Evolutionary conservation across 2,797 vertebrate genomes (phyloP).

Genomic region (Remorina albescens): DNA sequence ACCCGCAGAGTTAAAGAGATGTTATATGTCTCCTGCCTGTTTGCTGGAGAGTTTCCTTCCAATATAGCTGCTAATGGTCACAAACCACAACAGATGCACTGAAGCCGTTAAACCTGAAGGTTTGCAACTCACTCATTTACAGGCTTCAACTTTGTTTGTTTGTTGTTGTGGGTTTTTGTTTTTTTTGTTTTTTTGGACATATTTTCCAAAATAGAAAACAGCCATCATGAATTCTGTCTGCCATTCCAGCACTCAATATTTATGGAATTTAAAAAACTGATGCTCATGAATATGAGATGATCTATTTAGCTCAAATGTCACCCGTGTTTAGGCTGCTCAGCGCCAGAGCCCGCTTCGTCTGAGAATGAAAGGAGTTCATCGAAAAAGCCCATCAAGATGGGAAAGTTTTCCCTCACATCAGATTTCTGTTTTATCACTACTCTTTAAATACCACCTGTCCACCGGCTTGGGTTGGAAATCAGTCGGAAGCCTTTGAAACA

Average conservation of each 20-base stretch:
- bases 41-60: conserved; percentile 6
- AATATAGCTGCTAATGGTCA: conserved; percentile 26
- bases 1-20: neutral
- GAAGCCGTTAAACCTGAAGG: neutral
- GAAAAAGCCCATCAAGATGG: conserved; percentile 2
- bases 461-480: neutral
- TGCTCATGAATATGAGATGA: conserved; percentile 31
- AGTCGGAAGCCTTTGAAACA: too few species aligned
- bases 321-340: conserved; percentile 23
- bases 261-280: conserved; percentile 30
- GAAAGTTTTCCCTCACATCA: neutral
- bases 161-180: too few species aligned
- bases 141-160: neutral
- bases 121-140: neutral
- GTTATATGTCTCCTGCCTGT: conserved; percentile 13
- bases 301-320: conserved; percentile 19
- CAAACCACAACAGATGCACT: neutral
- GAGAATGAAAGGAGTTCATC: neutral
- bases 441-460: neutral
- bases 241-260: neutral
- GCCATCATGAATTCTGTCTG: neutral
- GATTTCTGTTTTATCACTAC: too few species aligned
- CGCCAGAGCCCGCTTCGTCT: neutral
- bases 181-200: too few species aligned
- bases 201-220: conserved; percentile 21